Base-by-base conservation (phyloP, 1,140 invertebrate genomes). In the Brachionus rotundiformis region DNA sequence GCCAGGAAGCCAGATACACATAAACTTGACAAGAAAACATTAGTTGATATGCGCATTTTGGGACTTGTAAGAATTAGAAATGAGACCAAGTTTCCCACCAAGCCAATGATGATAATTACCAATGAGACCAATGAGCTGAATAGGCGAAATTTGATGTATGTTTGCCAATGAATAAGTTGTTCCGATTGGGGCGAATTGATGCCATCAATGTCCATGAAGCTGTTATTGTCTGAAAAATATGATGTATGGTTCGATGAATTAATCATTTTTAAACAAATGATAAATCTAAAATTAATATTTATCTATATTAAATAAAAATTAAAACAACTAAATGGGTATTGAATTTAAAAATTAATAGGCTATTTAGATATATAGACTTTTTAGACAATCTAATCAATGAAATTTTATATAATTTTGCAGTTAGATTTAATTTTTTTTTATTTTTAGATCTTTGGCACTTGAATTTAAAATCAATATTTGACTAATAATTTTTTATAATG, bases 1-100 rank as follows among this genome's bases (percentile, higher is more conserved):
- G 71, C 71, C 6, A 75, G 13, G 23, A 75, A 75, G 19, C 71
- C 44, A 27, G 36, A 44, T 6, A 75, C 33, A 27, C 71, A 75
- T 33, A 75, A 44, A 19, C 33, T 75, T 27, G 71, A 75, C 33
- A 75, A 41, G 29, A 75, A 75, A 27, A 75, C 33, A 39, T 75
- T 75, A 11, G 44, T 75, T 41, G 71, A 75, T 23, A 41, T 75
- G 5, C 44, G 27, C 71, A 75, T 75, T 19, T 49, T 75, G 27
- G 71, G 71, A 41, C 33, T 75, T 27, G 33, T 75, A 0, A 75
- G 33, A 11, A 75, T 49, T 19, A 75, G 5, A 41, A 75, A 49
- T 49, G 71, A 75, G 27, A 75, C 27, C 10, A 41, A 44, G 11
- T 75, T 75, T 31, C 71, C 71, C 0, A 75, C 11, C 13, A 75